Evolutionary conservation across 2,797 vertebrate species (phyloP), one percentile per base, ranked within the genome.

Genomic region (Pelochelys cantorii): DNA sequence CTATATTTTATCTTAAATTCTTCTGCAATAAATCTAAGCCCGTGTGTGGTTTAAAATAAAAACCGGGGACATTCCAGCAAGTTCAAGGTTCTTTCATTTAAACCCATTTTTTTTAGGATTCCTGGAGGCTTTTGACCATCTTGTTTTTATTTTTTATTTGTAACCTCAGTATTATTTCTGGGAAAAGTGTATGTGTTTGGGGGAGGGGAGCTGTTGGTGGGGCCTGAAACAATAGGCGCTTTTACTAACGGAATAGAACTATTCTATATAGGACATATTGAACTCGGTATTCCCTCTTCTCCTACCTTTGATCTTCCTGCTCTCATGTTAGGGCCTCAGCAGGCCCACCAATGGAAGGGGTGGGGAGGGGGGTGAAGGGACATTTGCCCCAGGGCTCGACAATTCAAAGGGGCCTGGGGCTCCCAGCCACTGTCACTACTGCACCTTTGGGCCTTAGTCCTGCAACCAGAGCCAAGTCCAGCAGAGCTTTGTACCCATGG

Each of bases 1-100:
- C 11, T 75, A 11, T 23, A 22, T 74, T 87, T 87, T 92, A 85
- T 79, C 57, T 87, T 81, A 22, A 91, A 93, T 80, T 83, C 62
- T 62, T 65, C 55, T 83, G 81, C 25, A 86, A 3, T 88, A 88
- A 89, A 91, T 79, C 79, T 55, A 79, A 79, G 81, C 71, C 80
- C 62, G 57, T 91, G 62, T 18, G 15, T 34, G 15, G 17, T 68
- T 68, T 68, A 59, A 79, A 92, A 95, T 68, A 87, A 23, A 86
- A 0, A 59, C 74, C 48, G 2, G 83, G 83, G 79, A 79, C 18
- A 22, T 52, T 48, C 82, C 57, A 87, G 88, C 75, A 87, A 37
- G 75, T 29, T 90, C 71, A 62, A 5, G 52, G 15, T 82, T 54
- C 83, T 87, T 80, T 20, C 78, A 71, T 11, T 90, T 81, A 87